These are phyloP conservation scores for Cryptus armator DNA, from an alignment of 2,888 invertebrate species.

Conservation along the genomic window DNA sequence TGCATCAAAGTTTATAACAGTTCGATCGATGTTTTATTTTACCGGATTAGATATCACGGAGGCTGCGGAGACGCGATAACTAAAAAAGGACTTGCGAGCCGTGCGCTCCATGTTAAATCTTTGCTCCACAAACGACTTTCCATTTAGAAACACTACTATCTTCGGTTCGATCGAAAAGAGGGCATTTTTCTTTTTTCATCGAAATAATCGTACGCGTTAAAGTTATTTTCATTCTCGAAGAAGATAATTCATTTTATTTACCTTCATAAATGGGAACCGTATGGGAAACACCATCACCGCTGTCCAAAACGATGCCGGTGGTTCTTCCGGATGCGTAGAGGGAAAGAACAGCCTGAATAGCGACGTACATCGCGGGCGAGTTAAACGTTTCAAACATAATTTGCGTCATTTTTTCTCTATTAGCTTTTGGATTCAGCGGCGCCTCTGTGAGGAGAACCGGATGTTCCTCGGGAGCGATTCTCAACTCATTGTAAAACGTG, in stretches of 20 bases:
- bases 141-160: constrained; percentile 60
- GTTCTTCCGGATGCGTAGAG: constrained; percentile 86
- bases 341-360: constrained; percentile 85
- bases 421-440: constrained; percentile 92
- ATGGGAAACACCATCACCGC: constrained; percentile 86
- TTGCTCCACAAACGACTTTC: constrained; percentile 64
- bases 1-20: constrained; percentile 2
- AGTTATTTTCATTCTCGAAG: neutral
- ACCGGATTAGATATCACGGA: constrained; percentile 26
- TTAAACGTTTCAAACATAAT: constrained; percentile 88
- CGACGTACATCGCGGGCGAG: constrained; percentile 86
- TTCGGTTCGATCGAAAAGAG: constrained; percentile 33
- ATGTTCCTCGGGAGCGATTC: constrained; percentile 93
- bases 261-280: constrained; percentile 87
- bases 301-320: constrained; percentile 86
- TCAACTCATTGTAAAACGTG: constrained; percentile 93
- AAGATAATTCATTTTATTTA: constrained; percentile 69
- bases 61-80: constrained; percentile 25
- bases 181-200: neutral
- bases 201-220: neutral
- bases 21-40: constrained; percentile 29
- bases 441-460: constrained; percentile 93
- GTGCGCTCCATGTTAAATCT: constrained; percentile 34
- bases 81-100: constrained; percentile 57
- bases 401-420: constrained; percentile 93